These are phyloP conservation scores for Heliornis fulica DNA, from an alignment of 2,113 vertebrate species.

Conservation along the genomic window DNA sequence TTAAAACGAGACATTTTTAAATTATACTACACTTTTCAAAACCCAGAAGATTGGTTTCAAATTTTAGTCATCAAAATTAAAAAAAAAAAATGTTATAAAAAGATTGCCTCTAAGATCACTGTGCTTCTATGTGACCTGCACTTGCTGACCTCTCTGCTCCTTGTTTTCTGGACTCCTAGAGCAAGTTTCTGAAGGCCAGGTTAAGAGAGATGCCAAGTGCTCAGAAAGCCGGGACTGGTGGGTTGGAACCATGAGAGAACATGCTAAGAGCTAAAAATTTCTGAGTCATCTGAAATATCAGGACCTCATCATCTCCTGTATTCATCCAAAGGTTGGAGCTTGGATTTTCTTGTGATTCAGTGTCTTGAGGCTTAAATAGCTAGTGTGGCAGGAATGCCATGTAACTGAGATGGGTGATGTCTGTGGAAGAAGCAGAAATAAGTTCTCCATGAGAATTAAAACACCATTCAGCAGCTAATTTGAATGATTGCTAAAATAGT, in stretches of 20 bases:
- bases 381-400: not conserved
- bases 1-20: not conserved
- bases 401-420: not conserved
- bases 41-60: not conserved
- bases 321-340: not conserved
- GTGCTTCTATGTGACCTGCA: not conserved
- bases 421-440: not conserved
- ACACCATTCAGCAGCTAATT: not conserved
- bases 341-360: not conserved
- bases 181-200: not conserved
- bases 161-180: not conserved
- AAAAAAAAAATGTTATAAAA: not conserved
- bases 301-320: not conserved
- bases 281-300: not conserved
- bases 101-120: not conserved
- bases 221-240: not conserved
- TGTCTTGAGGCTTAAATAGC: not conserved
- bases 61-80: not conserved
- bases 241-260: not conserved
- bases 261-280: not conserved
- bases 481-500: not conserved
- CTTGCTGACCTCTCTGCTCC: not conserved
- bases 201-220: not conserved
- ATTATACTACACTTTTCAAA: not conserved
- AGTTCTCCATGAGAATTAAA: not conserved